These are phyloP conservation scores for Lacanobia oleracea DNA, from an alignment of 2,888 invertebrate genomes.

Conservation along the genomic window DNA sequence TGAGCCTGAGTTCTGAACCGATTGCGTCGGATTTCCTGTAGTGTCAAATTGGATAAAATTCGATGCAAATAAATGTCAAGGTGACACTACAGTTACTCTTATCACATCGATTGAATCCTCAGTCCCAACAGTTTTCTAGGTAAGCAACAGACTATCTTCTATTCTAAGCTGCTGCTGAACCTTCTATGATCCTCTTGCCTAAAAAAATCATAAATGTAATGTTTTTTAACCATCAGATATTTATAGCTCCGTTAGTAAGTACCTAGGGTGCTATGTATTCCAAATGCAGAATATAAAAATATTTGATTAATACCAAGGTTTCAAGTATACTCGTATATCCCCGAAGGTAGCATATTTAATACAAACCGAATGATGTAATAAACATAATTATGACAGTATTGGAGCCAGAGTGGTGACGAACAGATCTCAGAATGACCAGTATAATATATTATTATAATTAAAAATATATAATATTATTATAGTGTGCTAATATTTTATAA, in stretches of 20 bases:
- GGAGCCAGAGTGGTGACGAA: constrained; percentile 82
- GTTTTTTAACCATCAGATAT: neutral
- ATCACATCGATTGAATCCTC: neutral
- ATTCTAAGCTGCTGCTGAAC: neutral
- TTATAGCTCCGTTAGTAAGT: constrained; percentile 3
- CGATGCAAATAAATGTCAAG: neutral
- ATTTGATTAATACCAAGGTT: neutral
- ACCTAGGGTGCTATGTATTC: constrained; percentile 9
- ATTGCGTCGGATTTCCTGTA: neutral
- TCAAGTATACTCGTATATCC: neutral
- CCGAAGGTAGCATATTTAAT: constrained; percentile 70
- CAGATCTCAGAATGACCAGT: constrained; percentile 90
- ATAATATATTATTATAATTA: constrained; percentile 77
- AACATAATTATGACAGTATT: constrained; percentile 76
- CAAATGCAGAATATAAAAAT: neutral
- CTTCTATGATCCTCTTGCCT: neutral
- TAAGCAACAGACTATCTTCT: too few relatives aligned
- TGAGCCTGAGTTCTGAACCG: neutral
- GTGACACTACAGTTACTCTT: neutral
- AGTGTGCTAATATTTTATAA: constrained; percentile 79
- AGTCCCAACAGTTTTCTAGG: neutral
- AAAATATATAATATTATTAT: constrained; percentile 71
- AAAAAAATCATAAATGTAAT: neutral
- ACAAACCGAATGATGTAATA: constrained; percentile 61
- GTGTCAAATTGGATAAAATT: neutral